Evolutionary conservation across 2,113 vertebrate genomes (phyloP), one percentile per base, ranked within the genome.

Genomic region (Boleophthalmus pectinirostris): DNA sequence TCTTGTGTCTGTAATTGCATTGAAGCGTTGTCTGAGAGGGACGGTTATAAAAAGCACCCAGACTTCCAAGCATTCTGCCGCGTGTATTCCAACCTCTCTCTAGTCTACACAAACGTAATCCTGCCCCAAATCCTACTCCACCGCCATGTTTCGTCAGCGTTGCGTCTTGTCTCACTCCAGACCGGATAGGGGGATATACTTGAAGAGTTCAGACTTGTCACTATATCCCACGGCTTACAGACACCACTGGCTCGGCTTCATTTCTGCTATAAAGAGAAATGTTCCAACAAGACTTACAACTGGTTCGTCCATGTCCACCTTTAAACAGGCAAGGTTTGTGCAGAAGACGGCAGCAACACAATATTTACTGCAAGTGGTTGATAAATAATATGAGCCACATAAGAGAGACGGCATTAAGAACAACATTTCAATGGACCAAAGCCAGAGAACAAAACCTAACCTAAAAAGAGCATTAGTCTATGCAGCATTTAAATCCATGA

Each of bases 81-180:
- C 81, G 78, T 15, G 49, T n/a, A 38, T 60, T 29, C 68, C n/a
- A n/a, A 11, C 15, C 69, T 49, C 29, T 25, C 47, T 43, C 38
- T 43, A 43, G 38, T 46, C 33, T 25, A 66, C 54, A 54, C 70
- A 70, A 24, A 68, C 46, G 53, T 68, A 43, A 25, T 72, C 72
- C 73, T 69, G 68, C 68, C 72, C 66, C 66, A 20, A 0, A 49
- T 47, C 74, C 69, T 46, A 70, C 71, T 70, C 53, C 49, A 29
- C 5, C 67, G 9, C 72, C 72, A 61, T 76, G 67, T 87, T 88
- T 79, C 78, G 67, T 79, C 78, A 78, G 80, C 13, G 7, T 72
- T 77, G 75, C 68, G 20, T 70, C 72, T 38, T 46, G 20, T 65
- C 66, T 54, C 57, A 35, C 68, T 80, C 83, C 66, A 60, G 57